Percentiles rank a stretch among this genome's conserved stretches.
Conservation (phyloP, 2,888 invertebrate genomes). For the Rosalia funebris region DNA sequence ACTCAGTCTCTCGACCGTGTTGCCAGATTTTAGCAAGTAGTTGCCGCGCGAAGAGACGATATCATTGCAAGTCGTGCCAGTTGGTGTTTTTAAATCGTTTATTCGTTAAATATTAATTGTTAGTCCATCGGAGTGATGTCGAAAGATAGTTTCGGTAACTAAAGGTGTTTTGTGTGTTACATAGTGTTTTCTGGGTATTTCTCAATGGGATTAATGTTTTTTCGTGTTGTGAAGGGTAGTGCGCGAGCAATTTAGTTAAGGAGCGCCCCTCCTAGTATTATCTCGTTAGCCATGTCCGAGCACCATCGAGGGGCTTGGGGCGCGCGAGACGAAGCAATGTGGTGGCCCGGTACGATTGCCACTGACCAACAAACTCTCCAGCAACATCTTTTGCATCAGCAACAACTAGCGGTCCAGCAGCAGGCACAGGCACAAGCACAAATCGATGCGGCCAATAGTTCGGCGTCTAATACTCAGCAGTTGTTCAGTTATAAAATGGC, state of each 20-base stretch:
- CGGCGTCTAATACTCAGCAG: slow-evolving; percentile 72
- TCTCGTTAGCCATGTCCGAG: slow-evolving; percentile 68
- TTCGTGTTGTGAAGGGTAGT: slow-evolving; percentile 44
- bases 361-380: slow-evolving; percentile 61
- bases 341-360: slow-evolving; percentile 70
- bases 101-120: slow-evolving; percentile 34
- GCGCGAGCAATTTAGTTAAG: slow-evolving; percentile 38
- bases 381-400: slow-evolving; percentile 56
- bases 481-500: slow-evolving; percentile 89
- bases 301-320: slow-evolving; percentile 74
- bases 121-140: slow-evolving; percentile 28
- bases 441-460: slow-evolving; percentile 68
- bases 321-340: slow-evolving; percentile 71
- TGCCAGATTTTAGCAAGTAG: slow-evolving; percentile 62
- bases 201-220: slow-evolving; percentile 40
- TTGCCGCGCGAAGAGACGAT: slow-evolving; percentile 50
- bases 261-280: slow-evolving; percentile 34
- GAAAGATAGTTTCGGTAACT: slow-evolving; percentile 24
- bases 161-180: slow-evolving; percentile 22
- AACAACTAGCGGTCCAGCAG: slow-evolving; percentile 49
- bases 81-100: slow-evolving; percentile 24
- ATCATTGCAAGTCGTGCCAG: slow-evolving; percentile 19
- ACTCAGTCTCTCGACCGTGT: slow-evolving; percentile 58
- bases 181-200: slow-evolving; percentile 28
- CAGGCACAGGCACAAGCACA: slow-evolving; percentile 61